Conservation (phyloP, 2,113 vertebrate species). For the Zingel zingel region DNA sequence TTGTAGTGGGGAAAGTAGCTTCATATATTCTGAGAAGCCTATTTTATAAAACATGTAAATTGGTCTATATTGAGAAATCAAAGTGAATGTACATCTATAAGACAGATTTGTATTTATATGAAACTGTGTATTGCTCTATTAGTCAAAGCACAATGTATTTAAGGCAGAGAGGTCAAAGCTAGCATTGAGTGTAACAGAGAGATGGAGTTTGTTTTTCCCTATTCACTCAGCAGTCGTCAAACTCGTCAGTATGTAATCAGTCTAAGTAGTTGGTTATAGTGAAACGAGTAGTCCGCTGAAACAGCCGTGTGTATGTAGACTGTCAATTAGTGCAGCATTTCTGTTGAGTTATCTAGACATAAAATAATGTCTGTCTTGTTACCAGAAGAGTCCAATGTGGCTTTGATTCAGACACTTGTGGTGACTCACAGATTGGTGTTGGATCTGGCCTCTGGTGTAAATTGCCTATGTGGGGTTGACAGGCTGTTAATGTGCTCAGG, state of each 20-base stretch:
- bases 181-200: slow-evolving; percentile 40
- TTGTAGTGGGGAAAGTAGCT: slow-evolving; percentile 67
- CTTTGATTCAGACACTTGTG: slow-evolving; percentile 18
- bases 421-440: neutral
- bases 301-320: slow-evolving; percentile 11
- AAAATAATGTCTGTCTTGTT: slow-evolving; percentile 16
- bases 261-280: slow-evolving; percentile 4
- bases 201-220: slow-evolving; percentile 8
- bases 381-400: neutral
- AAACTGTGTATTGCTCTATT: slow-evolving; percentile 72
- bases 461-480: neutral
- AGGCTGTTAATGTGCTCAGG: slow-evolving; percentile 50
- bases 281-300: slow-evolving; percentile 1
- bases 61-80: slow-evolving; percentile 75
- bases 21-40: slow-evolving; percentile 74
- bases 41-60: slow-evolving; percentile 81
- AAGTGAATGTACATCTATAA: slow-evolving; percentile 81
- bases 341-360: neutral
- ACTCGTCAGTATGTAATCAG: slow-evolving; percentile 23
- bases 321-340: neutral
- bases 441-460: slow-evolving; percentile 16
- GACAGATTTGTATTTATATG: slow-evolving; percentile 80
- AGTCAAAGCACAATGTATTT: slow-evolving; percentile 83
- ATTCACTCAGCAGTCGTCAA: slow-evolving; percentile 6
- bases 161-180: slow-evolving; percentile 57